These are phyloP conservation scores for Congeria kusceri DNA, from an alignment of 2,888 invertebrate genomes.

Conservation along the genomic window DNA sequence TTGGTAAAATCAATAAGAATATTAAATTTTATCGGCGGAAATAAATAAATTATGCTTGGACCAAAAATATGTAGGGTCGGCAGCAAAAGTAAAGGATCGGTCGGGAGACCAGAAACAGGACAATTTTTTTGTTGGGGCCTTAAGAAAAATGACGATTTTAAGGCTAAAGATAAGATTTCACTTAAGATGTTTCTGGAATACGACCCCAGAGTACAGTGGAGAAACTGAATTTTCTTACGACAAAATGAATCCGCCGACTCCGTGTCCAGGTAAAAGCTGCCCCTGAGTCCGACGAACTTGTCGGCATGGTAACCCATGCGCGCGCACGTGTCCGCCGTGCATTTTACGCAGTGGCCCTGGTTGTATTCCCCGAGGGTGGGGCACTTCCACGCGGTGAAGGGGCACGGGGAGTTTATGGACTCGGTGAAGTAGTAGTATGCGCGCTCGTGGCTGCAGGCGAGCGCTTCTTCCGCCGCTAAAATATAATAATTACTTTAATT, in stretches of 20 bases:
- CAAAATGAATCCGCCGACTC: slow-evolving; percentile 65
- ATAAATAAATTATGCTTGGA: too few relatives aligned
- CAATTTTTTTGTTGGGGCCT: too few relatives aligned
- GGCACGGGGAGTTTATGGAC: slow-evolving; percentile 92
- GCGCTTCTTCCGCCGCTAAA: slow-evolving; percentile 67
- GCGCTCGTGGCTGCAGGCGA: slow-evolving; percentile 94
- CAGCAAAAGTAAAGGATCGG: too few relatives aligned
- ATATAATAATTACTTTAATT: too few relatives aligned
- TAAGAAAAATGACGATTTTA: too few relatives aligned
- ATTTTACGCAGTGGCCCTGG: slow-evolving; percentile 67
- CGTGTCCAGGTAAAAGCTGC: slow-evolving; percentile 69
- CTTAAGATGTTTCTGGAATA: too few relatives aligned
- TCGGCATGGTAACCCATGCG: slow-evolving; percentile 72
- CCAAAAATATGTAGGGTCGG: too few relatives aligned
- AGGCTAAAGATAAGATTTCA: too few relatives aligned
- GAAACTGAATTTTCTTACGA: slow-evolving; percentile 53
- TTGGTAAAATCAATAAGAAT: too few relatives aligned
- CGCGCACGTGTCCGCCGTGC: slow-evolving; percentile 64
- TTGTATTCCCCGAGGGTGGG: slow-evolving; percentile 90
- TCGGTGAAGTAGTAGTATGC: slow-evolving; percentile 94
- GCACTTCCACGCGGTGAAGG: slow-evolving; percentile 92
- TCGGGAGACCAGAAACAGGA: too few relatives aligned
- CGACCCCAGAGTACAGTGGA: too few relatives aligned
- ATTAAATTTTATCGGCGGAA: too few relatives aligned
- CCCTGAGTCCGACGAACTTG: slow-evolving; percentile 49